These are phyloP conservation scores for Zootermopsis nevadensis DNA, from an alignment of 2,888 invertebrate genomes.

Conservation along the genomic window DNA sequence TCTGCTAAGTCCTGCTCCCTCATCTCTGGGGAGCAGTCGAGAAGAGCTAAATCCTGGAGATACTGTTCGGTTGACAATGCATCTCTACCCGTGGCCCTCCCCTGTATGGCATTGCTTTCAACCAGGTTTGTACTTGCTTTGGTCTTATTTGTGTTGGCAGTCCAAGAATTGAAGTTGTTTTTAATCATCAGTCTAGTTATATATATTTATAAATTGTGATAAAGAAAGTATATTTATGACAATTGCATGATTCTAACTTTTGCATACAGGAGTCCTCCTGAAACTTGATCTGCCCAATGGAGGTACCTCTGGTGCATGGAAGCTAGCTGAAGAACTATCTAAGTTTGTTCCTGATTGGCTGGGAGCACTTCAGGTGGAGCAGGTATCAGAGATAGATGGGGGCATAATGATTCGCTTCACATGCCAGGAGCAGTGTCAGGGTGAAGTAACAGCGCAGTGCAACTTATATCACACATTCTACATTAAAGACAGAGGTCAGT, in stretches of 20 bases:
- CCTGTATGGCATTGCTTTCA: slow-evolving; percentile 63
- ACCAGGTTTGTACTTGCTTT: slow-evolving; percentile 54
- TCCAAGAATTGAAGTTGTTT: too few species aligned
- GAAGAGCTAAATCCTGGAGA: slow-evolving; percentile 56
- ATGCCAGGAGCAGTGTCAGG: slow-evolving; percentile 45
- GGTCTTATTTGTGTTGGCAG: too few species aligned
- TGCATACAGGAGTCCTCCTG: slow-evolving; percentile 42
- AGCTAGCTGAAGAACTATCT: slow-evolving; percentile 47
- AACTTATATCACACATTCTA: slow-evolving; percentile 60
- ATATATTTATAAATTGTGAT: background rate
- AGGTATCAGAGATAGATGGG: slow-evolving; percentile 28
- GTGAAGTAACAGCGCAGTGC: slow-evolving; percentile 58
- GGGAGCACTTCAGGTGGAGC: slow-evolving; percentile 51
- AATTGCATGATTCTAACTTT: background rate
- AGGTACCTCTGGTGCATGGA: slow-evolving; percentile 38
- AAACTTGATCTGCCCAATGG: slow-evolving; percentile 30
- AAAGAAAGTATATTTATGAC: background rate
- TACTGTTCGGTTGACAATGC: slow-evolving; percentile 29
- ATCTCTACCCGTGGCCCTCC: slow-evolving; percentile 58
- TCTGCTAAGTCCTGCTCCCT: slow-evolving; percentile 58
- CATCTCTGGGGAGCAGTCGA: slow-evolving; percentile 57
- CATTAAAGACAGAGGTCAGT: slow-evolving; percentile 60
- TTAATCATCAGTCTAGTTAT: too few species aligned
- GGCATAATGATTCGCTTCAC: slow-evolving; percentile 23
- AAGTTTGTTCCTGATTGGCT: slow-evolving; percentile 47